Evolutionary conservation across 1,140 invertebrate species (phyloP).

Genomic region (Samia ricini): DNA sequence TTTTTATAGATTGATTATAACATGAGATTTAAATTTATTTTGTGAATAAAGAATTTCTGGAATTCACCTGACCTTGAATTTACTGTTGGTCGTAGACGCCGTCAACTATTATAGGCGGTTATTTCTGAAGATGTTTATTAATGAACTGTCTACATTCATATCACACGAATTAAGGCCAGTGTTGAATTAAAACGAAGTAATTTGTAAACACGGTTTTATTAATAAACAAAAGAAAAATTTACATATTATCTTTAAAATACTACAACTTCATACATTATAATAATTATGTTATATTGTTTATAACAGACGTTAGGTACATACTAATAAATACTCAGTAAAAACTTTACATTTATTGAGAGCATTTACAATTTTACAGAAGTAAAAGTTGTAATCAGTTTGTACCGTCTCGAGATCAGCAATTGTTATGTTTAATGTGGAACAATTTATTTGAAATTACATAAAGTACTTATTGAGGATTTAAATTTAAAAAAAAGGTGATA

Average conservation of each 20-base stretch:
- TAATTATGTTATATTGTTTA: conserved; percentile 21
- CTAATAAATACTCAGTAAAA: conserved; percentile 16
- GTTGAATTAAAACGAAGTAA: background rate
- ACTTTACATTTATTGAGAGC: conserved; percentile 4
- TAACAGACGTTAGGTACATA: conserved; percentile 30
- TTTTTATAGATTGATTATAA: too few relatives aligned
- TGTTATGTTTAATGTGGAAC: background rate
- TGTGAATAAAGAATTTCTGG: too few relatives aligned
- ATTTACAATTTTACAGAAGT: background rate
- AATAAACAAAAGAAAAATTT: conserved; percentile 67
- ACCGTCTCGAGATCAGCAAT: background rate
- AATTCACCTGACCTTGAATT: too few relatives aligned
- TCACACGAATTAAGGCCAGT: background rate
- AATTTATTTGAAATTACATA: background rate
- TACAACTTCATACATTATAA: conserved; percentile 58
- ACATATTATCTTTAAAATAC: conserved; percentile 55
- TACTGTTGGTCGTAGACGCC: too few relatives aligned
- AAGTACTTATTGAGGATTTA: conserved; percentile 6
- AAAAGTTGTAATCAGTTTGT: background rate
- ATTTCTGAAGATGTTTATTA: too few relatives aligned
- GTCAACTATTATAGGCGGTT: too few relatives aligned
- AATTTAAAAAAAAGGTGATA: background rate
- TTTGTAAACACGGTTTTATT: conserved; percentile 68
- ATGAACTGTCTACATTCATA: too few relatives aligned
- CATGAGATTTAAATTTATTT: too few relatives aligned